These are phyloP conservation scores for Orchestia grillus DNA, from an alignment of 1,140 invertebrate genomes.

Conservation along the genomic window DNA sequence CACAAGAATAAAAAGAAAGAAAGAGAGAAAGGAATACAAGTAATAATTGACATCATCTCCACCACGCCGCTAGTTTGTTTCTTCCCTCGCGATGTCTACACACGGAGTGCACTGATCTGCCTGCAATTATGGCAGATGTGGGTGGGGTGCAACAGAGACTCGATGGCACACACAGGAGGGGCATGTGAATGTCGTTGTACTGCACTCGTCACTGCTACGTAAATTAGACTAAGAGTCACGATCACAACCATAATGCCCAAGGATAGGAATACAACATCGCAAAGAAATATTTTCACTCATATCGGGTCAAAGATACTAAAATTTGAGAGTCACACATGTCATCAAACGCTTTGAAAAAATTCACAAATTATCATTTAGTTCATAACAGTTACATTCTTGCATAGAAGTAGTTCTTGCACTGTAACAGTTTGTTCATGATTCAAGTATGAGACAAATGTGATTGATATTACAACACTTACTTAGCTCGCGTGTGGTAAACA, in stretches of 20 bases:
- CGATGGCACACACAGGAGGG: background rate
- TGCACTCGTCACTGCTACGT: background rate
- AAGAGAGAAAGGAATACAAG: background rate
- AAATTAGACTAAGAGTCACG: background rate
- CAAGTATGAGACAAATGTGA: background rate
- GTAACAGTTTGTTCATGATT: background rate
- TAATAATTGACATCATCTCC: background rate
- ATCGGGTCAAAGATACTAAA: background rate
- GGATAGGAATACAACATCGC: background rate
- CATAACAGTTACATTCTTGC: background rate
- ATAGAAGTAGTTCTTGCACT: background rate
- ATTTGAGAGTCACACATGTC: background rate
- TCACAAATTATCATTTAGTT: background rate
- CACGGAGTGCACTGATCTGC: no score
- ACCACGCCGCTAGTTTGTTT: background rate
- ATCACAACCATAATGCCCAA: background rate
- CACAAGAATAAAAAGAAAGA: no score
- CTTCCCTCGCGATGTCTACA: background rate
- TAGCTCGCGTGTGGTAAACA: no score
- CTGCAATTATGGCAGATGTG: no score
- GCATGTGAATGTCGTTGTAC: background rate
- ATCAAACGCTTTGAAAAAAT: background rate
- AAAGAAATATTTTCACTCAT: background rate
- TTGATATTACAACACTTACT: background rate
- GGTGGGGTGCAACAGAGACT: background rate